phyloP scores from a whole-genome alignment of 2,888 invertebrate genomes.

The Abrostola tripartita region DNA sequence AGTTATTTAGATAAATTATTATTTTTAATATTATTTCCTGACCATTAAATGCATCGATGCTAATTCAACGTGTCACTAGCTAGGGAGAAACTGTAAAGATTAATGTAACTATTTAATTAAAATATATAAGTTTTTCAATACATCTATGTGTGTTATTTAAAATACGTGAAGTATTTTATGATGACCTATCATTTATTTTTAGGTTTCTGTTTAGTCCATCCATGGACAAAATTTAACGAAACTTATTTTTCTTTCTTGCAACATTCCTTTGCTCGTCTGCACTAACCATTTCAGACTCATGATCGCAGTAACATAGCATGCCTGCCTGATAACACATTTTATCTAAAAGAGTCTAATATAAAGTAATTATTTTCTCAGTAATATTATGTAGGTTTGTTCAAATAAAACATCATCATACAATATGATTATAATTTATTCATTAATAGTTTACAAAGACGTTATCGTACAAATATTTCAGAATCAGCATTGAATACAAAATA shows the following conservation, averaged over 20 bases:
- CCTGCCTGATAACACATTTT: too few relatives aligned
- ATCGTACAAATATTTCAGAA: conserved; percentile 84
- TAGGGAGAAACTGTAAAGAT: conserved; percentile 87
- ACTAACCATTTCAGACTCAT: too few relatives aligned
- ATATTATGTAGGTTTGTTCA: conserved; percentile 2
- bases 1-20: conserved; percentile 85
- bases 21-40: conserved; percentile 84
- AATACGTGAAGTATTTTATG: too few relatives aligned
- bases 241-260: too few relatives aligned
- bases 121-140: conserved; percentile 87
- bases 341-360: too few relatives aligned
- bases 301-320: too few relatives aligned
- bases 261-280: too few relatives aligned
- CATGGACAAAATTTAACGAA: too few relatives aligned
- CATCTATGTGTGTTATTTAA: conserved; percentile 56
- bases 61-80: conserved; percentile 84
- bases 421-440: conserved; percentile 88
- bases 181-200: not conserved
- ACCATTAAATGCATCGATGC: conserved; percentile 86
- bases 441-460: conserved; percentile 88
- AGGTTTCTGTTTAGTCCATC: too few relatives aligned
- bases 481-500: conserved; percentile 66
- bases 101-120: conserved; percentile 88
- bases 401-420: conserved; percentile 80
- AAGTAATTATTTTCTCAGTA: too few relatives aligned